phyloP scores from a whole-genome alignment of 2,797 vertebrate species.

The Tangara arthus region DNA sequence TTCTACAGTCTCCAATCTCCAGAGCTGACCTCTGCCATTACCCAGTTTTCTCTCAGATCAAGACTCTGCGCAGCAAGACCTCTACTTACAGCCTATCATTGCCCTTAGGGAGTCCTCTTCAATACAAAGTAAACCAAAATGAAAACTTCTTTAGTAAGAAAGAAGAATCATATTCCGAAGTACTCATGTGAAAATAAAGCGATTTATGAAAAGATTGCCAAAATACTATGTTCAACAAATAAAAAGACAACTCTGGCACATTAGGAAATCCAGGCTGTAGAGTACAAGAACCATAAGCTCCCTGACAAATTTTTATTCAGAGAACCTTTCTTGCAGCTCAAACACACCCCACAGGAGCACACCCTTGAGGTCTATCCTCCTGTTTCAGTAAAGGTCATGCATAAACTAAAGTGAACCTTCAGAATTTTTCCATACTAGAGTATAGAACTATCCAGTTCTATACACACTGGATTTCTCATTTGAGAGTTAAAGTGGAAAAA shows the following conservation, averaged over 20 bases:
- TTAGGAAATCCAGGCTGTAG: neutral
- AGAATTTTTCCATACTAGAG: neutral
- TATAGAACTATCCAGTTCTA: too few species aligned
- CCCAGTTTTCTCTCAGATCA: neutral
- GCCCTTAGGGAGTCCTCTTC: neutral
- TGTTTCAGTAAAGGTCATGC: neutral
- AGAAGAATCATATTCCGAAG: neutral
- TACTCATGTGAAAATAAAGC: neutral
- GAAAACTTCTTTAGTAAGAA: neutral
- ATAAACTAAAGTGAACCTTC: neutral
- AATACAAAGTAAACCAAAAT: neutral
- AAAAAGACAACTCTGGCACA: neutral
- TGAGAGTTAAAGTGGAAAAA: neutral
- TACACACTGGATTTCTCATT: neutral
- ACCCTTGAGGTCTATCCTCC: neutral
- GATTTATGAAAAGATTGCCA: neutral
- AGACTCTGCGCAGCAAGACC: rapidly evolving
- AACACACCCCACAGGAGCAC: neutral
- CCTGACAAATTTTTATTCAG: neutral
- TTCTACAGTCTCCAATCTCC: neutral
- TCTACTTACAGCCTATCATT: neutral
- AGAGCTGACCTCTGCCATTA: neutral
- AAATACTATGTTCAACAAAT: rapidly evolving
- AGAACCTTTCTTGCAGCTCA: neutral
- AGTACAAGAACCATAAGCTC: neutral